Evolutionary conservation across 2,888 invertebrate genomes (phyloP), one percentile per base, ranked within the genome.

Genomic region (Oligia strigilis): DNA sequence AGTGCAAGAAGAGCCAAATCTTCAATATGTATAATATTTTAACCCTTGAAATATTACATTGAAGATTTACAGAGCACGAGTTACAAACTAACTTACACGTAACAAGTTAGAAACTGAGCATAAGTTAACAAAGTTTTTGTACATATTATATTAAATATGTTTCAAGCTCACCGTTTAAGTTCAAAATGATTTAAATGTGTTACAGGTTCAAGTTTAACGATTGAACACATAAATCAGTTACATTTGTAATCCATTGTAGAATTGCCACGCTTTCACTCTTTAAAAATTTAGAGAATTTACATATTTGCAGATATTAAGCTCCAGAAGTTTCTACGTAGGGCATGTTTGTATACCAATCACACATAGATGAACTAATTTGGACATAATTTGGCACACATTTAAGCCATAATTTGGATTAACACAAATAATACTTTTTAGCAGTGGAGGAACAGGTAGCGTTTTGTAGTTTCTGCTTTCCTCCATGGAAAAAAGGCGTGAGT

Each of bases 111-210:
- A 82, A 76, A 80, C 83, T 79, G 58, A 75, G 66, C 75, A 78
- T 81, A 75, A 87, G 67, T 89, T 81, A 71, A 66, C 77, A 62
- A 85, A 88, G 84, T 82, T 72, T 79, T 86, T 79, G 90, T 78
- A 70, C 76, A 84, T 89, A 84, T 85, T 84, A 66, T 87, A 84
- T 84, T 78, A 52, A 87, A 84, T 78, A 73, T 79, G 70, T 84
- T 65, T 83, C 83, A 64, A 83, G 62, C 62, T 55, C 46, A 49
- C 46, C 69, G 62, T 79, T 80, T 64, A 46, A 40, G 8, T 49
- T 84, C 62, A 36, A 62, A 78, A 58, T 84, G 29, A 84, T 84
- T 85, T 87, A 66, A 87, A 83, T 77, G 78, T 87, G 66, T 86
- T 73, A 64, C 29, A 29, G n/a, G 17, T 72, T 17, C 62, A 62